Conservation (phyloP, 2,797 vertebrate species). For the Neomorphus geoffroyi region DNA sequence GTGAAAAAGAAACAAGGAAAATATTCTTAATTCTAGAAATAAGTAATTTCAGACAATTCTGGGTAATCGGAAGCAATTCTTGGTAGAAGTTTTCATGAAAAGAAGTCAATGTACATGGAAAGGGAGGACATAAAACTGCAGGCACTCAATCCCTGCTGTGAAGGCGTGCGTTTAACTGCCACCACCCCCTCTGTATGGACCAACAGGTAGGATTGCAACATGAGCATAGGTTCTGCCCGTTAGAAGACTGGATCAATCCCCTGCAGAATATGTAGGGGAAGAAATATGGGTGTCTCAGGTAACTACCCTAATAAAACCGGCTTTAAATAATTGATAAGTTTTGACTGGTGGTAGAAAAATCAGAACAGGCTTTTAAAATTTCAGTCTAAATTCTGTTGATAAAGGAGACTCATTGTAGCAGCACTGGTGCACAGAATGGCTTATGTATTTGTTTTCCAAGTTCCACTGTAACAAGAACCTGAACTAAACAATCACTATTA, state of each 20-base stretch:
- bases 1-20: not conserved
- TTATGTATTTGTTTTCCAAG: accelerated
- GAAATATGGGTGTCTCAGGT: not conserved
- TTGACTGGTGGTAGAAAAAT: not conserved
- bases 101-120: not conserved
- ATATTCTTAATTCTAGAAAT: not conserved
- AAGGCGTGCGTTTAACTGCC: not conserved
- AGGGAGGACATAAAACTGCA: not conserved
- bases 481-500: not conserved
- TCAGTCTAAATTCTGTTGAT: not conserved
- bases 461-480: not conserved
- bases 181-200: not conserved
- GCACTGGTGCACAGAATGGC: not conserved
- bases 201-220: not conserved
- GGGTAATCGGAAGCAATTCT: not conserved
- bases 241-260: not conserved
- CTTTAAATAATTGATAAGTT: not conserved
- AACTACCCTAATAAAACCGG: not conserved
- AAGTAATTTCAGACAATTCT: not conserved
- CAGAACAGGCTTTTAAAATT: not conserved
- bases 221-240: not conserved
- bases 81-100: not conserved
- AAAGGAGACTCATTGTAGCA: not conserved
- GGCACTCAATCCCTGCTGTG: not conserved
- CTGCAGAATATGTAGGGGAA: not conserved